Percentiles rank a stretch among this genome's conserved stretches.
These are phyloP conservation scores for Epirrhoe tristata DNA, from an alignment of 2,888 invertebrate species.

Conservation along the genomic window DNA sequence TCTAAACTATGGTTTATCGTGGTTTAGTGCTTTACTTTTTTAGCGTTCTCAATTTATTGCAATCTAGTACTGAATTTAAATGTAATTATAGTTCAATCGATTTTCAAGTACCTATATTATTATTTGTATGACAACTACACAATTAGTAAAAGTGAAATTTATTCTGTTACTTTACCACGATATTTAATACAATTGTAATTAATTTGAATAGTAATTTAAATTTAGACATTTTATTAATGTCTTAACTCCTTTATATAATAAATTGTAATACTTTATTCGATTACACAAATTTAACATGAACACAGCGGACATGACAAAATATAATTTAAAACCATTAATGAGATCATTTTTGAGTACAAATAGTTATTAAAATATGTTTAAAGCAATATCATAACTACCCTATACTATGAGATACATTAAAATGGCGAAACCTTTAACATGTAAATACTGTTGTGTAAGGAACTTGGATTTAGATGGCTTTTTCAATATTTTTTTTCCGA, in stretches of 20 bases:
- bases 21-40: too few species aligned
- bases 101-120: too few species aligned
- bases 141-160: constrained; percentile 3
- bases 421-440: constrained; percentile 62
- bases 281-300: constrained; percentile 29
- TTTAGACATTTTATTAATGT: constrained; percentile 17
- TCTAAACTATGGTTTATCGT: too few species aligned
- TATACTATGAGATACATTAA: constrained; percentile 64
- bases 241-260: constrained; percentile 15
- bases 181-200: constrained; percentile 3
- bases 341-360: constrained; percentile 58
- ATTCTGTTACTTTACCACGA: constrained; percentile 13
- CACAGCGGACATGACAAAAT: constrained; percentile 25
- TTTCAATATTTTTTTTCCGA: constrained; percentile 46
- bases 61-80: too few species aligned
- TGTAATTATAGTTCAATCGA: too few species aligned
- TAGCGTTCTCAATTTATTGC: too few species aligned
- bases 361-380: constrained; percentile 38
- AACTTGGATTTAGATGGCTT: constrained; percentile 63
- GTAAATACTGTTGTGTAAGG: constrained; percentile 69
- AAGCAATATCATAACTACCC: constrained; percentile 53
- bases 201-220: constrained; percentile 9
- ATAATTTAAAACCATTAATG: constrained; percentile 42
- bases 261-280: constrained; percentile 21
- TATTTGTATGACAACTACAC: constrained; percentile 3